These are phyloP conservation scores for Pogonomyrmex californicus DNA, from an alignment of 1,140 invertebrate species.

Conservation along the genomic window DNA sequence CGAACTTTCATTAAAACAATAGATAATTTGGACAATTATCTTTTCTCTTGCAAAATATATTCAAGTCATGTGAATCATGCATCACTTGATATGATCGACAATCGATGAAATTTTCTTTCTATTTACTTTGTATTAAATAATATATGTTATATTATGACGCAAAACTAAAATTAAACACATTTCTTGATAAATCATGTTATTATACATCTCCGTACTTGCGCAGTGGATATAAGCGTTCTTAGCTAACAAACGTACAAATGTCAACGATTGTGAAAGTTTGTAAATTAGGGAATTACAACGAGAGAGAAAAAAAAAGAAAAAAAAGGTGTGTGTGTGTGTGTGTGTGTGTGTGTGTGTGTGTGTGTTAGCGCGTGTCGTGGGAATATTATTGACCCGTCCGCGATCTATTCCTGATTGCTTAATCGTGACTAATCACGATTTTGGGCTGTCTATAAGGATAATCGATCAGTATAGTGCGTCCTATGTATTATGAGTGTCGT, in stretches of 20 bases:
- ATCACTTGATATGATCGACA: neutral
- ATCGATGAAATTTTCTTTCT: neutral
- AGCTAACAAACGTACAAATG: conserved; percentile 43
- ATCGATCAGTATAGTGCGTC: neutral
- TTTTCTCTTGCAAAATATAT: neutral
- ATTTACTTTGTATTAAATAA: neutral
- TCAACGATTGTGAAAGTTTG: conserved; percentile 28
- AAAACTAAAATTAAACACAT: neutral
- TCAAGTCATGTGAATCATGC: conserved; percentile 22
- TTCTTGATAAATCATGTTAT: conserved; percentile 5
- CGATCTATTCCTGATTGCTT: conserved; percentile 33
- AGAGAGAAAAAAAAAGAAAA: neutral
- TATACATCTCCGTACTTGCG: neutral
- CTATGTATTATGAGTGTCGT: neutral
- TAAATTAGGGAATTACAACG: conserved; percentile 29
- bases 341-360: neutral
- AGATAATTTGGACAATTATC: neutral
- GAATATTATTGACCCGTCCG: conserved; percentile 6
- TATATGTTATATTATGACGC: neutral
- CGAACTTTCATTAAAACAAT: neutral
- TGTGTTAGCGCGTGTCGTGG: no score
- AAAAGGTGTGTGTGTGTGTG: neutral
- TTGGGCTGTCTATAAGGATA: conserved; percentile 20
- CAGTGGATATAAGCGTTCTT: neutral
- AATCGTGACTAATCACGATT: conserved; percentile 1